phyloP scores from a whole-genome alignment of 2,797 vertebrate genomes.

The Cyprinodon diabolis region DNA sequence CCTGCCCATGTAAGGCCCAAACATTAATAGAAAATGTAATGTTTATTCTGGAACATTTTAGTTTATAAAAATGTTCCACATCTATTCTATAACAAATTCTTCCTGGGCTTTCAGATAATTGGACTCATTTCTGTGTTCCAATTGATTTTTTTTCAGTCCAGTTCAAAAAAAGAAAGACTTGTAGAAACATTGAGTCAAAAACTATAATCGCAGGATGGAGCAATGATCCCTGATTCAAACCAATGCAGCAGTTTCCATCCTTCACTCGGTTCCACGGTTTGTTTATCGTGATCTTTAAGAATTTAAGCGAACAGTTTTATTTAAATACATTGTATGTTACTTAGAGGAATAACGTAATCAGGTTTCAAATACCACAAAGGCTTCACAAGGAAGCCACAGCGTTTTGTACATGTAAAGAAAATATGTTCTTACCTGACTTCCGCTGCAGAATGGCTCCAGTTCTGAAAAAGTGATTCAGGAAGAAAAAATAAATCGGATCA shows the following conservation, averaged over 20 bases:
- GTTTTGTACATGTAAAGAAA: too few species aligned
- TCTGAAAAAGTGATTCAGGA: constrained; percentile 88
- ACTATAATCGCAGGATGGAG: too few species aligned
- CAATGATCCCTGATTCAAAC: too few species aligned
- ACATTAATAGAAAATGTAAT: too few species aligned
- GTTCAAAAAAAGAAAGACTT: neutral
- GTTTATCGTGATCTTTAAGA: neutral
- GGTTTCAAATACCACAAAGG: neutral
- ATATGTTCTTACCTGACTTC: constrained; percentile 83
- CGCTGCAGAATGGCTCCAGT: constrained; percentile 87
- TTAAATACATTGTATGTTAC: neutral
- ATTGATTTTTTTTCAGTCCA: neutral
- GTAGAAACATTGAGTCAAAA: neutral
- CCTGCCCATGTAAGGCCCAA: too few species aligned
- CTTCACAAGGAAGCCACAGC: neutral
- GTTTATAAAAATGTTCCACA: too few species aligned
- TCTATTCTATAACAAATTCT: too few species aligned
- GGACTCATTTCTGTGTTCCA: neutral
- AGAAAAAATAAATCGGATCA: constrained; percentile 57
- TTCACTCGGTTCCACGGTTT: neutral
- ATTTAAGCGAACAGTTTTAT: neutral
- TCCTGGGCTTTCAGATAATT: neutral
- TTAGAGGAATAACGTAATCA: neutral
- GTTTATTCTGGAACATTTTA: too few species aligned
- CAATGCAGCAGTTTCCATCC: neutral